Evolutionary conservation across 2,888 invertebrate species (phyloP).

Genomic region (Torymus auratus): DNA sequence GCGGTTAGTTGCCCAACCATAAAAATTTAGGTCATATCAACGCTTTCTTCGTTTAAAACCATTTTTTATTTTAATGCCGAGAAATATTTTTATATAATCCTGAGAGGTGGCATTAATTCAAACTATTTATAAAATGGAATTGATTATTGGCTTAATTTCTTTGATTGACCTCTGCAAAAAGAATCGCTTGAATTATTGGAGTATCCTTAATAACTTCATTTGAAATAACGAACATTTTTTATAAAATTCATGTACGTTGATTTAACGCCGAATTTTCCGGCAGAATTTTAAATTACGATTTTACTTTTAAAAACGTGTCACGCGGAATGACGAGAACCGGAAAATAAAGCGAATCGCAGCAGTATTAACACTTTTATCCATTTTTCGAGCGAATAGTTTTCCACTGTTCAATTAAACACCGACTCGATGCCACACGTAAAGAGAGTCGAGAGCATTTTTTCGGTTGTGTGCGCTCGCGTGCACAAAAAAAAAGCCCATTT

Average conservation of each 20-base stretch:
- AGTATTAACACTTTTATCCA: slow-evolving; percentile 34
- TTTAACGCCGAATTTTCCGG: too few species aligned
- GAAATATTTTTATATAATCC: too few species aligned
- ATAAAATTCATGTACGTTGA: too few species aligned
- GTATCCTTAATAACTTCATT: too few species aligned
- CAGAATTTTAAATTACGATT: too few species aligned
- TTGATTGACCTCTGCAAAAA: too few species aligned
- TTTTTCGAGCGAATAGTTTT: slow-evolving; percentile 28
- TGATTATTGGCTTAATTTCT: too few species aligned
- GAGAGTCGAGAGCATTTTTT: slow-evolving; percentile 7
- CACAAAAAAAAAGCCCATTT: slow-evolving; percentile 14
- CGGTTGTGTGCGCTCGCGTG: neutral
- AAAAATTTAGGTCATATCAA: slow-evolving; percentile 30
- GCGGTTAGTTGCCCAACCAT: neutral
- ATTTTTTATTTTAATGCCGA: too few species aligned
- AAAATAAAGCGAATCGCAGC: slow-evolving; percentile 1
- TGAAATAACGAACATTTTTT: too few species aligned
- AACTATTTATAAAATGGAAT: too few species aligned
- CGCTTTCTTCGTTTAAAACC: neutral
- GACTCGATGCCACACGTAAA: slow-evolving; percentile 27
- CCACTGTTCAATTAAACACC: slow-evolving; percentile 32
- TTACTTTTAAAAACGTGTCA: neutral
- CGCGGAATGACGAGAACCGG: neutral
- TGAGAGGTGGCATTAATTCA: too few species aligned
- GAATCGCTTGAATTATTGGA: too few species aligned